Conservation (phyloP, 2,113 vertebrate genomes). For the Indicator indicator region DNA sequence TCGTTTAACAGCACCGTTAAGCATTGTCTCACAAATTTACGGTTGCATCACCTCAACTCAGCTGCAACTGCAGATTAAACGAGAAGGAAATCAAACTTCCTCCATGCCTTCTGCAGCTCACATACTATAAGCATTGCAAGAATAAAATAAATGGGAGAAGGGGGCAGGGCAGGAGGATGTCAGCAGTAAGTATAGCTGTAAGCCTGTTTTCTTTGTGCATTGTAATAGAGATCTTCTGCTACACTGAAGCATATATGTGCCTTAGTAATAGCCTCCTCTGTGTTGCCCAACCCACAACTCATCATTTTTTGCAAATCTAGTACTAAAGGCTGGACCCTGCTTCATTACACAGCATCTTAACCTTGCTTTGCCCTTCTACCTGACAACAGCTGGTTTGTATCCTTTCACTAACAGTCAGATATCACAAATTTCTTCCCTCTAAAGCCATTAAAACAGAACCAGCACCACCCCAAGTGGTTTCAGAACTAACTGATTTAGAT, state of each 20-base stretch:
- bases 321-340: background rate
- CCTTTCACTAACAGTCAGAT: background rate
- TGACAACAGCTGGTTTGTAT: constrained; percentile 2
- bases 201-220: background rate
- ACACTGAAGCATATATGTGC: background rate
- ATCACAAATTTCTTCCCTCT: constrained; percentile 13
- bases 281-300: background rate
- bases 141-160: background rate
- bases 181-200: background rate
- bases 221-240: background rate
- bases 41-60: background rate
- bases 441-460: constrained; percentile 22
- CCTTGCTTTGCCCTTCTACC: constrained; percentile 42
- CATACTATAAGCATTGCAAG: background rate
- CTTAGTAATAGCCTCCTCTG: background rate
- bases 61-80: background rate
- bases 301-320: background rate
- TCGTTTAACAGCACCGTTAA: background rate
- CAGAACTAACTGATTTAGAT: constrained; percentile 65
- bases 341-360: background rate
- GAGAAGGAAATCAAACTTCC: background rate
- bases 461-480: constrained; percentile 49
- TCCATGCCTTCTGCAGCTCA: background rate
- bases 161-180: background rate
- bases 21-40: background rate